Conservation (phyloP, 2,888 invertebrate genomes). For the Stenichneumon culpator region DNA sequence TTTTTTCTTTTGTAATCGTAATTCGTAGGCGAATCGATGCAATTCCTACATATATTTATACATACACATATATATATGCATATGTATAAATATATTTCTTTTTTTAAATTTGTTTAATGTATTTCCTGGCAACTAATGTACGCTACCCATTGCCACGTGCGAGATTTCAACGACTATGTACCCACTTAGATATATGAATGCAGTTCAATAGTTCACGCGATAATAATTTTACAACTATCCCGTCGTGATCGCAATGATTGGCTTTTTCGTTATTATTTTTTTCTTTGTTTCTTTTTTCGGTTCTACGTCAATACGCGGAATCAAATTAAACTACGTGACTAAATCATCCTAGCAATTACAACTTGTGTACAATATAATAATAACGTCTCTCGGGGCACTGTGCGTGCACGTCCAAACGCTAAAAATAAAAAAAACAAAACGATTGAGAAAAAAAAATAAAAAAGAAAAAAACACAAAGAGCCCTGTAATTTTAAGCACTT, state of each 20-base stretch:
- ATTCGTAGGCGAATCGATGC: constrained; percentile 79
- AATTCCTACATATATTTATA: constrained; percentile 79
- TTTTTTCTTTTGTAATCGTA: constrained; percentile 48
- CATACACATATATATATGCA: background rate
- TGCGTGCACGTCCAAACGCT: constrained; percentile 40
- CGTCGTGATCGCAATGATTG: constrained; percentile 32
- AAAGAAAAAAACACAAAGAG: background rate
- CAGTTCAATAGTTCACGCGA: constrained; percentile 22
- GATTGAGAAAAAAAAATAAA: background rate
- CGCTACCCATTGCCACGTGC: constrained; percentile 48
- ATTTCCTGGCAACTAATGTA: constrained; percentile 46
- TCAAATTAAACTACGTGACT: constrained; percentile 32
- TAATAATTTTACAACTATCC: constrained; percentile 33
- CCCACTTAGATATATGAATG: constrained; percentile 46
- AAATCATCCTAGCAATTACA: constrained; percentile 32
- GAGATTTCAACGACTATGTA: constrained; percentile 59
- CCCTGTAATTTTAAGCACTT: constrained; percentile 13
- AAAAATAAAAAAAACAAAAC: background rate
- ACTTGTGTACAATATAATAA: constrained; percentile 55
- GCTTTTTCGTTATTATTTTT: background rate
- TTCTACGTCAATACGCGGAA: constrained; percentile 5
- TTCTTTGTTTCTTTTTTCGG: background rate
- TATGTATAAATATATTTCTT: background rate
- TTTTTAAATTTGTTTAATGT: constrained; percentile 36
- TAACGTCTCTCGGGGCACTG: constrained; percentile 16